phyloP scores from a whole-genome alignment of 2,113 vertebrate genomes.

The Calidris pygmaea region DNA sequence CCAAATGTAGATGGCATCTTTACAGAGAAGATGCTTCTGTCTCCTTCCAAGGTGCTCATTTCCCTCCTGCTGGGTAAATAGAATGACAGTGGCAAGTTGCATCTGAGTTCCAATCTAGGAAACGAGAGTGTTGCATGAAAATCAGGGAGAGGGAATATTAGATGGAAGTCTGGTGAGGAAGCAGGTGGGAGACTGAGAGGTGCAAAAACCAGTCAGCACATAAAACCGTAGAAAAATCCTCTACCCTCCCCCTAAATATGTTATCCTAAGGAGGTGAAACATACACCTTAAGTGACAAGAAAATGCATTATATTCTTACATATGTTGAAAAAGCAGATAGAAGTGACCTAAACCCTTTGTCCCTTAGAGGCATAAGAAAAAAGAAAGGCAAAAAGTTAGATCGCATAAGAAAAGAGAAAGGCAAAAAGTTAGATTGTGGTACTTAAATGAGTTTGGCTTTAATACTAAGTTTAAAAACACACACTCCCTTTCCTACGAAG shows the following conservation, averaged over 20 bases:
- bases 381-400: no score
- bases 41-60: background rate
- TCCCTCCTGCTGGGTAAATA: background rate
- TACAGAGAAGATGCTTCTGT: background rate
- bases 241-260: background rate
- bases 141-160: background rate
- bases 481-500: background rate
- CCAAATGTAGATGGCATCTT: background rate
- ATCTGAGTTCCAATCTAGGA: background rate
- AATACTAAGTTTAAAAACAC: background rate
- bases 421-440: background rate
- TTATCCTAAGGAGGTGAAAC: background rate
- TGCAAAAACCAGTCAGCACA: background rate
- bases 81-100: background rate
- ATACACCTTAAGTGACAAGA: background rate
- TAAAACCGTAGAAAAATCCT: background rate
- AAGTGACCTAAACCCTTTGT: background rate
- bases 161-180: background rate
- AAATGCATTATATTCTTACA: background rate
- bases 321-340: background rate
- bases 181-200: background rate
- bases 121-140: background rate
- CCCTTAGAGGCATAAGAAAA: background rate
- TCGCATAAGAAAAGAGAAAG: background rate
- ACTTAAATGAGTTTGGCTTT: background rate